Evolutionary conservation across 1,140 invertebrate genomes (phyloP), one percentile per base, ranked within the genome.

Genomic region (Drosophila chauvacae): DNA sequence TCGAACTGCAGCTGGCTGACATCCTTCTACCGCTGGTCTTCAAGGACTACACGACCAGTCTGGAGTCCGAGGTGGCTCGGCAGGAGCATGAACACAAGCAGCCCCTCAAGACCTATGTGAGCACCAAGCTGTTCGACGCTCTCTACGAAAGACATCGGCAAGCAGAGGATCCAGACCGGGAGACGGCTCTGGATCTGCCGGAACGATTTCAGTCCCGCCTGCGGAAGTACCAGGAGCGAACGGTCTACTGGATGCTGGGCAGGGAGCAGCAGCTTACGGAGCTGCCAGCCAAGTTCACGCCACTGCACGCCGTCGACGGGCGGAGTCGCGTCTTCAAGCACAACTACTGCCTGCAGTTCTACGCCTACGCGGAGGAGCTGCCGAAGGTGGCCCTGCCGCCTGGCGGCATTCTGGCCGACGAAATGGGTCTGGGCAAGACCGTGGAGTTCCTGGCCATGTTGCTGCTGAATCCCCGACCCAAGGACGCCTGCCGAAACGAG

Each of bases 391-490:
- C 63, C 3, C 44, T 93, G 30, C 92, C 93, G 41, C 94, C 93
- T n/a, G 96, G 96, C 57, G 96, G 96, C 7, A 96, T 97, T 60
- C 92, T 97, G 50, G 96, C 96, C 18, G 96, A 97, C 93, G 96
- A 97, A 93, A 97, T 97, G 96, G 96, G 96, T 11, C 91, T 97
- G 18, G 96, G 96, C 3, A 97, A 97, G 93, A 97, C 96, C 0
- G 95, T 97, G 6, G 96, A 97, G 93, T 94, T 97, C 23, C 82
- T 97, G 13, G 94, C 95, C 16, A 94, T 95, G 61, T 94, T 97
- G 75, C 85, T 97, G 47, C 81, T 93, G 4, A 94, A 97, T 93
- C 94, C 94, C 13, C 80, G 94, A 30, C 57, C 51, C 7, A 13
- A 37, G 18, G 42, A 18, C 13, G 28, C 55, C 3, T 30, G 47